Conservation (phyloP, 1,140 invertebrate species). For the Proctacanthus coquilletti region DNA sequence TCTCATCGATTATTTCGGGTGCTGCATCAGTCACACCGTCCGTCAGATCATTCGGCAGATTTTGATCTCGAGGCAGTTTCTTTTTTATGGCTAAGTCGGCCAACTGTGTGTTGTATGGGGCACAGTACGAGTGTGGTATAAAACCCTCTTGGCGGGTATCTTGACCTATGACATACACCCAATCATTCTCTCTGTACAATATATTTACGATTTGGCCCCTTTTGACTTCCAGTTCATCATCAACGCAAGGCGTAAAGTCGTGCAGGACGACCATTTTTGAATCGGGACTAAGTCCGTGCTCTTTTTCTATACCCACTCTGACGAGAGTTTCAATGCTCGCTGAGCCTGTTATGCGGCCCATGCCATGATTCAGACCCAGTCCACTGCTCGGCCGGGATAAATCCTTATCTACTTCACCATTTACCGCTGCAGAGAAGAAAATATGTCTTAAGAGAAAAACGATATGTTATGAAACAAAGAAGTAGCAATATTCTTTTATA, state of each 20-base stretch:
- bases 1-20: slow-evolving; percentile 32
- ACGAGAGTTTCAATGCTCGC: slow-evolving; percentile 89
- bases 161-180: slow-evolving; percentile 88
- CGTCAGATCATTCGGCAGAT: slow-evolving; percentile 23
- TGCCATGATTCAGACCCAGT: slow-evolving; percentile 33
- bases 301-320: slow-evolving; percentile 85
- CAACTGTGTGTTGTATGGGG: slow-evolving; percentile 63
- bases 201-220: slow-evolving; percentile 71
- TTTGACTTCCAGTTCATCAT: slow-evolving; percentile 72
- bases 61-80: slow-evolving; percentile 57
- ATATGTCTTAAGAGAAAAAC: too few relatives aligned
- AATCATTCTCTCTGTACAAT: slow-evolving; percentile 87
- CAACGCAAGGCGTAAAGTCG: slow-evolving; percentile 87
- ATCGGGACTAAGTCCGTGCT: slow-evolving; percentile 78
- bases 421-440: slow-evolving; percentile 33
- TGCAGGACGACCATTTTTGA: slow-evolving; percentile 91
- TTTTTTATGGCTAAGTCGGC: slow-evolving; percentile 67
- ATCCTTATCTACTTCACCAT: slow-evolving; percentile 57
- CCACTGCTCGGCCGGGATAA: slow-evolving; percentile 42
- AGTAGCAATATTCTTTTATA: too few relatives aligned
- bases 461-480: too few relatives aligned
- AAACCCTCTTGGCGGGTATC: slow-evolving; percentile 82
- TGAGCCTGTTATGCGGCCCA: slow-evolving; percentile 85
- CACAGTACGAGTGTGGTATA: slow-evolving; percentile 86
- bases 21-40: slow-evolving; percentile 26